A percentile compares a stretch with the other conserved stretches of the same genome.
Evolutionary conservation across 1,140 invertebrate species (phyloP).

Genomic region (Pseudomyrmex concolor): DNA sequence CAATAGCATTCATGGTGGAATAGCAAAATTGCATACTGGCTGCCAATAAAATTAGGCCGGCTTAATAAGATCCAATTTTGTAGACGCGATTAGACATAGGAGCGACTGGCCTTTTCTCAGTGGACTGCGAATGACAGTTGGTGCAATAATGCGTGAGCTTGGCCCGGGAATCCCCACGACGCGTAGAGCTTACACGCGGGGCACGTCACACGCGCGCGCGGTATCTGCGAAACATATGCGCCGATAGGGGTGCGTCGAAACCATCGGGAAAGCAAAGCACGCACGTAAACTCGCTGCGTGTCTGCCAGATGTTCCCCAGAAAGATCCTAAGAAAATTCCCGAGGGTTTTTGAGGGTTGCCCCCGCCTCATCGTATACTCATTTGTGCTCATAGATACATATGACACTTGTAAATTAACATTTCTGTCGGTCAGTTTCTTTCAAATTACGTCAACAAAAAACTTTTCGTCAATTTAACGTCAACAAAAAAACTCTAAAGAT

Average conservation of each 20-base stretch:
- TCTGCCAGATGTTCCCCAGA: conserved; percentile 79
- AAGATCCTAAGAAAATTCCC: conserved; percentile 78
- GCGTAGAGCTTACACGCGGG: conserved; percentile 61
- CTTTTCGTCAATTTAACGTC: no score
- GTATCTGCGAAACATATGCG: conserved; percentile 82
- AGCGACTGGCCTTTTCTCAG: conserved; percentile 30
- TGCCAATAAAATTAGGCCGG: conserved; percentile 33
- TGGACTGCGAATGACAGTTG: conserved; percentile 63
- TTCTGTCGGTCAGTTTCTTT: neutral
- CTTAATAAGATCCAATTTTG: conserved; percentile 49
- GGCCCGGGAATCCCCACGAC: conserved; percentile 51
- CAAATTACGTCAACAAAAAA: neutral
- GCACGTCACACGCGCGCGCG: conserved; percentile 56
- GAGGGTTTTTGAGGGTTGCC: conserved; percentile 67
- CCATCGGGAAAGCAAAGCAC: conserved; percentile 65
- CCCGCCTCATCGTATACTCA: conserved; percentile 11
- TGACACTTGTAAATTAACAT: neutral
- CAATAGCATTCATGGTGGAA: neutral
- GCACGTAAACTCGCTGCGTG: conserved; percentile 69
- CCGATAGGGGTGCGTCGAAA: conserved; percentile 76
- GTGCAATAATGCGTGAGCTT: conserved; percentile 43
- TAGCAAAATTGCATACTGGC: conserved; percentile 14
- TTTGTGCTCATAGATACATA: neutral
- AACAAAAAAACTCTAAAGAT: neutral
- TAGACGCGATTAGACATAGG: conserved; percentile 38